phyloP scores from a whole-genome alignment of 2,113 vertebrate genomes.

The Cebus imitator region DNA sequence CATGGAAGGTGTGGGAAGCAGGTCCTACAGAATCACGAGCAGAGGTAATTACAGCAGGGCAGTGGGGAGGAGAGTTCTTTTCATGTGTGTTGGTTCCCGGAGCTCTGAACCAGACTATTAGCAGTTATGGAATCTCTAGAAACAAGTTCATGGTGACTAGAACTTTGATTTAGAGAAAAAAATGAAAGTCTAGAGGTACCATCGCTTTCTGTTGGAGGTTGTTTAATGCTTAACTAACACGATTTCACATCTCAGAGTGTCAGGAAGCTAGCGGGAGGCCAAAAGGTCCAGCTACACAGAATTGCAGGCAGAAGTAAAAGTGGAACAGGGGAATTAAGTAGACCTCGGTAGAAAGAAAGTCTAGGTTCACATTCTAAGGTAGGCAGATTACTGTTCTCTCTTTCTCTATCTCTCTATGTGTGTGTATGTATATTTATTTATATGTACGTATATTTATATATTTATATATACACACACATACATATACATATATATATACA shows the following conservation, averaged over 20 bases:
- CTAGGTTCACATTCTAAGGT: neutral
- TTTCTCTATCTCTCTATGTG: neutral
- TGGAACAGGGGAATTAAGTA: neutral
- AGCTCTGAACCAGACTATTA: neutral
- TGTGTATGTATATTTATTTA: accelerated
- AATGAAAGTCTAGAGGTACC: neutral
- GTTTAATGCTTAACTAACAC: neutral
- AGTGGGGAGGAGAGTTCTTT: neutral
- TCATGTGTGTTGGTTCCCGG: accelerated
- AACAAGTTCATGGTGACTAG: neutral
- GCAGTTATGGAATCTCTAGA: neutral
- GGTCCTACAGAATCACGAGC: neutral
- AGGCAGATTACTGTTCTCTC: neutral
- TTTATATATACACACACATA: accelerated
- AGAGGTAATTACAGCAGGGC: accelerated
- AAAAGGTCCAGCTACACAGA: neutral
- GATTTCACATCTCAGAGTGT: neutral
- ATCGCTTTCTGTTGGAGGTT: neutral
- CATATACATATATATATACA: neutral
- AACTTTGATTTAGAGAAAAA: neutral
- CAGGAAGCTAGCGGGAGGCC: neutral
- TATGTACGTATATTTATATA: too few relatives aligned
- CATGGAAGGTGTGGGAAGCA: neutral
- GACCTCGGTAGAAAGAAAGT: neutral
- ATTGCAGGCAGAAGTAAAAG: neutral